Conservation (phyloP, 2,113 vertebrate species). For the Blennius ocellaris region DNA sequence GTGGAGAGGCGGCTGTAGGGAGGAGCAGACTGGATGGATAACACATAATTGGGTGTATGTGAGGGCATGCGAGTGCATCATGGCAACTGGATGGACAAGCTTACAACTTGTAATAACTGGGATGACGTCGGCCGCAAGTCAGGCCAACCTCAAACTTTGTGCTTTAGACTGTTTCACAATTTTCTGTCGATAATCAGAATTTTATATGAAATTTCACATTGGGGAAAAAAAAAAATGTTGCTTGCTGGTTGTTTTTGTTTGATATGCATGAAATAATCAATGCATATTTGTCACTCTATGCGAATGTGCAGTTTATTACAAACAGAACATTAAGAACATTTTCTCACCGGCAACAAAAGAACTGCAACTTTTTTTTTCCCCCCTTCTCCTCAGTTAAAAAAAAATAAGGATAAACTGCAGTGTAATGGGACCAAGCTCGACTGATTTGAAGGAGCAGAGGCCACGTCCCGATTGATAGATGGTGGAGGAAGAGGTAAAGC, state of each 20-base stretch:
- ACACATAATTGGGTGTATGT: not conserved
- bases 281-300: too few species aligned
- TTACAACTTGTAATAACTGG: slow-evolving; percentile 17
- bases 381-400: slow-evolving; percentile 19
- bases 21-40: slow-evolving; percentile 9
- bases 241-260: too few species aligned
- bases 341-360: slow-evolving; percentile 27
- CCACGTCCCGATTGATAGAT: slow-evolving; percentile 71
- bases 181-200: too few species aligned
- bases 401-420: slow-evolving; percentile 48
- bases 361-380: slow-evolving; percentile 15
- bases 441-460: slow-evolving; percentile 68
- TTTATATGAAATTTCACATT: too few species aligned
- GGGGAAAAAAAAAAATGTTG: too few species aligned
- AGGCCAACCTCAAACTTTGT: not conserved
- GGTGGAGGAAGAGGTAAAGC: slow-evolving; percentile 62
- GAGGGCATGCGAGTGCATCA: not conserved
- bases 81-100: not conserved
- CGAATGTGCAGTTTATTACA: not conserved
- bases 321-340: slow-evolving; percentile 18
- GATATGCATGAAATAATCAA: too few species aligned
- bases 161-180: too few species aligned
- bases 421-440: slow-evolving; percentile 66
- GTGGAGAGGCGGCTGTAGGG: not conserved
- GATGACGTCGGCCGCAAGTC: not conserved